phyloP scores from a whole-genome alignment of 1,140 invertebrate genomes.

The Brachionus paranguensis region DNA sequence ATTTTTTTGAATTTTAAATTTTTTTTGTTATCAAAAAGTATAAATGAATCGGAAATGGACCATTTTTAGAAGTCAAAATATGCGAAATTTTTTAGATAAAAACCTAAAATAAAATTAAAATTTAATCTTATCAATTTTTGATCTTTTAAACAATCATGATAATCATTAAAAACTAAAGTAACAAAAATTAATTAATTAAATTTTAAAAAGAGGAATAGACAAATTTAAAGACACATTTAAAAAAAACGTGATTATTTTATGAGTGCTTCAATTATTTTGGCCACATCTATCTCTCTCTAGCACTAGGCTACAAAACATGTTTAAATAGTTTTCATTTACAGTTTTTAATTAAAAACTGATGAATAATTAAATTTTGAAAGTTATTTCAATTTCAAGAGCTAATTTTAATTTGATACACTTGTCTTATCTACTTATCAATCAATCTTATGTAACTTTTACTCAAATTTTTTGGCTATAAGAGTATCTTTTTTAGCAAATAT shows the following conservation, averaged over 20 bases:
- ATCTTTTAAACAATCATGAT: too few species aligned
- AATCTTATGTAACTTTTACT: neutral
- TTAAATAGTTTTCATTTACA: neutral
- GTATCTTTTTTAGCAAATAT: neutral
- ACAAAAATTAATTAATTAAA: neutral
- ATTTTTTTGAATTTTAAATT: too few species aligned
- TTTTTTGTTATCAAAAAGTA: too few species aligned
- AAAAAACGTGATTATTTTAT: neutral
- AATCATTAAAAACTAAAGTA: too few species aligned
- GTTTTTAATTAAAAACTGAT: neutral
- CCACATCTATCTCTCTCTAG: neutral
- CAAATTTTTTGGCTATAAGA: neutral
- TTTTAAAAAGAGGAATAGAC: neutral
- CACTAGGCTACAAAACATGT: neutral
- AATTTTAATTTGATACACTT: neutral
- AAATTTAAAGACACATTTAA: neutral
- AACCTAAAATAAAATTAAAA: neutral
- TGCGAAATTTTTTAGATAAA: too few species aligned
- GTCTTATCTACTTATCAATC: neutral
- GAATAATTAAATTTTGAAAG: neutral
- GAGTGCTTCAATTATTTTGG: neutral
- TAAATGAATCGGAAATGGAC: too few species aligned
- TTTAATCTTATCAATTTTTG: neutral
- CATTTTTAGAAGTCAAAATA: too few species aligned
- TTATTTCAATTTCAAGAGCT: neutral